These are phyloP conservation scores for Coecobrya sp. DNA, from an alignment of 2,888 invertebrate species.

Conservation along the genomic window DNA sequence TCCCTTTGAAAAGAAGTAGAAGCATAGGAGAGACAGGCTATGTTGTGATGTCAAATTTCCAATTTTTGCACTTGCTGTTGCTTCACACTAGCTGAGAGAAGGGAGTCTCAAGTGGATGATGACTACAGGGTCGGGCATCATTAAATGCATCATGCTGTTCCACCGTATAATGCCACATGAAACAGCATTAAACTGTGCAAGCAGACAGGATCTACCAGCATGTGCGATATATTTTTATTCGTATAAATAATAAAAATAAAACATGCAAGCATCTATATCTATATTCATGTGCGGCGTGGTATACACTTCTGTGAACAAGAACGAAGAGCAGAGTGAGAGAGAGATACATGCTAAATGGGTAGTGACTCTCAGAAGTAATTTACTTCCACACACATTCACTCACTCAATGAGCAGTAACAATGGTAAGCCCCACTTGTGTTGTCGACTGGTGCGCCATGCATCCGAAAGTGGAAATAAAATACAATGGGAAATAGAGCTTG, in stretches of 20 bases:
- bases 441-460: constrained; percentile 14
- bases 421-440: constrained; percentile 45
- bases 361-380: constrained; percentile 59
- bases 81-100: neutral
- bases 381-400: constrained; percentile 52
- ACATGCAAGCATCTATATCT: neutral
- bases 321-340: neutral
- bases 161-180: neutral
- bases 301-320: constrained; percentile 8
- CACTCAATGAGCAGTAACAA: constrained; percentile 45
- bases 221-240: neutral
- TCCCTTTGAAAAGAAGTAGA: neutral
- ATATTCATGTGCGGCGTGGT: neutral
- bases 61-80: constrained; percentile 14
- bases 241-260: constrained; percentile 25
- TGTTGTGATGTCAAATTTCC: neutral
- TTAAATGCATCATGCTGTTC: constrained; percentile 5
- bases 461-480: constrained; percentile 71
- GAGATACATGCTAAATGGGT: constrained; percentile 44
- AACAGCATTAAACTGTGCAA: neutral
- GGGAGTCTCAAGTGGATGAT: constrained; percentile 38
- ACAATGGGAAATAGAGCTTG: constrained; percentile 75
- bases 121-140: constrained; percentile 15
- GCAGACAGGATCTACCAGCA: neutral
- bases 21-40: neutral